Conservation (phyloP, 2,888 invertebrate species). For the Silvanus unidentatus region DNA sequence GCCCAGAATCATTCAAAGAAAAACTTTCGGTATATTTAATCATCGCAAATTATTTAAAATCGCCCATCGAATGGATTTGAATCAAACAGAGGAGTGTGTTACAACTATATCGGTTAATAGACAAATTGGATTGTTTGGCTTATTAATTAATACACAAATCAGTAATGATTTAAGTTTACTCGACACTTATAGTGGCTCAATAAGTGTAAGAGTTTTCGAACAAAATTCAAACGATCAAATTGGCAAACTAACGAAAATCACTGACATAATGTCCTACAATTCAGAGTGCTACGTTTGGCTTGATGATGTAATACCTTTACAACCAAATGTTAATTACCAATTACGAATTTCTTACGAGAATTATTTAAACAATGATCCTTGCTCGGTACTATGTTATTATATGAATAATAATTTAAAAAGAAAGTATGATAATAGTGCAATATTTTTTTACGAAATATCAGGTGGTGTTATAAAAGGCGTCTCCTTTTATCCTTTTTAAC, state of each 20-base stretch:
- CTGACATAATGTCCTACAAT: slow-evolving; percentile 21
- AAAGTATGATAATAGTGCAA: slow-evolving; percentile 12
- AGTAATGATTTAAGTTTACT: slow-evolving; percentile 13
- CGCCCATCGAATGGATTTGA: slow-evolving; percentile 26
- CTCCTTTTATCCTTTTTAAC: slow-evolving; percentile 33
- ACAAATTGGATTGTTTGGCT: slow-evolving; percentile 25
- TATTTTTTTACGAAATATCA: slow-evolving; percentile 29
- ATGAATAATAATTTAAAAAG: slow-evolving; percentile 29
- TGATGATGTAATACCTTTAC: slow-evolving; percentile 26
- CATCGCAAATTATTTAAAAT: slow-evolving; percentile 28
- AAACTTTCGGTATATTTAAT: neutral
- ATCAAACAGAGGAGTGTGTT: slow-evolving; percentile 20
- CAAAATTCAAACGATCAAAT: slow-evolving; percentile 12
- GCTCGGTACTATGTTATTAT: slow-evolving; percentile 31
- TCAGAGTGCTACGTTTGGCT: slow-evolving; percentile 26
- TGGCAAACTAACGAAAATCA: slow-evolving; percentile 22
- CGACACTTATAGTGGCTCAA: slow-evolving; percentile 19
- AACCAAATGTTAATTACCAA: slow-evolving; percentile 29
- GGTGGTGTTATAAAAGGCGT: slow-evolving; percentile 36
- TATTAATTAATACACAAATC: slow-evolving; percentile 26
- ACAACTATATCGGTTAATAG: slow-evolving; percentile 23
- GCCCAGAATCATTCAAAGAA: too few species aligned
- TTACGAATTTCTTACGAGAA: slow-evolving; percentile 33
- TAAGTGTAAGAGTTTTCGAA: slow-evolving; percentile 21
- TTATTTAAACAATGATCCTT: slow-evolving; percentile 16